Conservation (phyloP, 2,113 vertebrate genomes). For the Genyomyrus donnyi region DNA sequence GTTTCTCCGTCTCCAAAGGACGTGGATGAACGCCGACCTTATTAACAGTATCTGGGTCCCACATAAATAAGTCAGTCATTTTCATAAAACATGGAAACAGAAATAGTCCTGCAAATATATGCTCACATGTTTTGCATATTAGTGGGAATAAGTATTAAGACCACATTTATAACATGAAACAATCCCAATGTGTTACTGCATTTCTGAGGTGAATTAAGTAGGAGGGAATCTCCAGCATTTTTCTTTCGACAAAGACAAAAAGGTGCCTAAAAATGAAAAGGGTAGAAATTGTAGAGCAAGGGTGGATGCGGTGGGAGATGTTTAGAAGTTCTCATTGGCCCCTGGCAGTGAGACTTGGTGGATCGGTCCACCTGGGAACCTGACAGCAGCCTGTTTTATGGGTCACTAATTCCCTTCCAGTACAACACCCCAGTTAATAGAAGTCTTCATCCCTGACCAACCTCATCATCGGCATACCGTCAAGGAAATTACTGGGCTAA, state of each 20-base stretch:
- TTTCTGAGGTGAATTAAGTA: neutral
- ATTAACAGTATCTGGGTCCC: neutral
- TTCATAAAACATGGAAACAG: constrained; percentile 8
- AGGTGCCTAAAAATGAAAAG: neutral
- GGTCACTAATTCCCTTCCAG: constrained; percentile 63
- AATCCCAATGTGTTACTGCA: neutral
- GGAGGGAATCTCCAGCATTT: neutral
- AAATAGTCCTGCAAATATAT: neutral
- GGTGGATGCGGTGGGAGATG: neutral
- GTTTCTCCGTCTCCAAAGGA: neutral
- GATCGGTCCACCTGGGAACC: constrained; percentile 54
- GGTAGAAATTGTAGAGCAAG: neutral
- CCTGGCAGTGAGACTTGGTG: constrained; percentile 47
- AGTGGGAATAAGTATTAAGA: neutral
- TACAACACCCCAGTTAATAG: constrained; percentile 72
- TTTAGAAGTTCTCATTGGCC: constrained; percentile 24
- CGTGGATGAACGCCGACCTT: neutral
- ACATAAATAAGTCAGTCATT: neutral
- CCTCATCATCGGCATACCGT: constrained; percentile 68
- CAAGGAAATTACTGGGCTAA: constrained; percentile 65
- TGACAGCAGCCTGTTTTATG: constrained; percentile 64
- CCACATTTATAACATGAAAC: neutral
- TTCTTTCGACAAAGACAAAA: neutral
- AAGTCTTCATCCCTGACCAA: constrained; percentile 72
- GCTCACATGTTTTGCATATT: neutral